Conservation (phyloP, 2,797 vertebrate genomes). For the Coccyzus lansbergi region DNA sequence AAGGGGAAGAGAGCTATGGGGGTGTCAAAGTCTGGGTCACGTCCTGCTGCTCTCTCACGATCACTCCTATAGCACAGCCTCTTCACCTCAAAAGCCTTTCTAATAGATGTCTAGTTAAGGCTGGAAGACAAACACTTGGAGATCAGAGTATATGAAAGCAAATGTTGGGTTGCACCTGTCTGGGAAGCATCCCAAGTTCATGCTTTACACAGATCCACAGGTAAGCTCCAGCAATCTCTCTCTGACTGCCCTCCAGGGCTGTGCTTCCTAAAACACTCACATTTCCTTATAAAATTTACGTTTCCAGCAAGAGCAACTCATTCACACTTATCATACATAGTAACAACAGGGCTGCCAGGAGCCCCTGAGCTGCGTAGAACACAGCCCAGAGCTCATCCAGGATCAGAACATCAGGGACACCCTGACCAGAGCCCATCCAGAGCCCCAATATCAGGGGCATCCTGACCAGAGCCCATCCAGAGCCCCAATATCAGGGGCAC, state of each 20-base stretch:
- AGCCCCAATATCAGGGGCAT: too few relatives aligned
- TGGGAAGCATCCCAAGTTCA: background rate
- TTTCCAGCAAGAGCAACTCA: background rate
- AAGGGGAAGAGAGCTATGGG: background rate
- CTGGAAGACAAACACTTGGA: background rate
- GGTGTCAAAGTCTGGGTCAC: background rate
- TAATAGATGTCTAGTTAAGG: background rate
- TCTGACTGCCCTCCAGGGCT: background rate
- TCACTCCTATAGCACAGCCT: fast-evolving
- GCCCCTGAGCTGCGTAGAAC: background rate
- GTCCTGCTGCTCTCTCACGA: background rate
- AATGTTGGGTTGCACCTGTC: background rate
- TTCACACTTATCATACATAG: fast-evolving
- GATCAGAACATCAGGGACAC: too few relatives aligned
- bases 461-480: too few relatives aligned
- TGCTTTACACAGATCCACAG: background rate
- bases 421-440: too few relatives aligned
- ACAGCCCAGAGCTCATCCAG: too few relatives aligned
- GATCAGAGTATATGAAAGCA: background rate
- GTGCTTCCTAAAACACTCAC: fast-evolving
- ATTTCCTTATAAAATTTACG: background rate
- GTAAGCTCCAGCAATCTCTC: background rate
- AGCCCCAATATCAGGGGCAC: too few relatives aligned
- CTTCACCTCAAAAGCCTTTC: background rate
- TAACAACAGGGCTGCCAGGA: background rate